A percentile compares a stretch with the other conserved stretches of the same genome.
phyloP scores from a whole-genome alignment of 2,113 vertebrate genomes.

The Xiphorhynchus elegans region DNA sequence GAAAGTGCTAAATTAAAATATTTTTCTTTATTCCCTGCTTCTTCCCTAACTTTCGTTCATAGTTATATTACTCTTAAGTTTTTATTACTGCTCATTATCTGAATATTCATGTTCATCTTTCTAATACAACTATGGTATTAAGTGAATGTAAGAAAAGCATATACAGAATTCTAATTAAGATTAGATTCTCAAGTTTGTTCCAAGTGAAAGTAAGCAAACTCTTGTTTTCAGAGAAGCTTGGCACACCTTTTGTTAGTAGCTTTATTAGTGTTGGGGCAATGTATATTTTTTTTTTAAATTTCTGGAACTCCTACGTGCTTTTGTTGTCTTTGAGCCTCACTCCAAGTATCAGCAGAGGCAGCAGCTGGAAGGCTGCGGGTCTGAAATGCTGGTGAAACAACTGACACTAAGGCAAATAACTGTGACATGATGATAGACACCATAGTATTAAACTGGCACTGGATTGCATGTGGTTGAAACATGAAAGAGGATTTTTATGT shows the following conservation, averaged over 20 bases:
- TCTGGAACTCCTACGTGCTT: not conserved
- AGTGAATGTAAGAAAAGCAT: not conserved
- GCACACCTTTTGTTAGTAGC: not conserved
- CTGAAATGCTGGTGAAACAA: not conserved
- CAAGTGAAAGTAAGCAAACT: not conserved
- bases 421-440: not conserved
- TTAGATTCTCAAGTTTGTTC: not conserved
- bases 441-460: not conserved
- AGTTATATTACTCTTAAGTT: not conserved
- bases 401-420: not conserved
- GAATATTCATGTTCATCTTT: not conserved
- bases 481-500: not conserved
- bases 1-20: not conserved
- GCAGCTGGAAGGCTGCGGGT: not conserved
- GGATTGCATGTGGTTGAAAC: conserved; percentile 6
- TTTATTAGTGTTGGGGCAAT: not conserved
- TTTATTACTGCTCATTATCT: not conserved
- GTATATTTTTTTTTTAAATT: not conserved
- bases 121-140: not conserved
- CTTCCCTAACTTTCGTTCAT: not conserved
- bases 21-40: not conserved
- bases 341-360: not conserved
- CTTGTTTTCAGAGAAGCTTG: not conserved
- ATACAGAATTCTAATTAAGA: not conserved
- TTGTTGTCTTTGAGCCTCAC: not conserved